Evolutionary conservation across 1,140 invertebrate genomes (phyloP).

Genomic region (Plutomurus gul): DNA sequence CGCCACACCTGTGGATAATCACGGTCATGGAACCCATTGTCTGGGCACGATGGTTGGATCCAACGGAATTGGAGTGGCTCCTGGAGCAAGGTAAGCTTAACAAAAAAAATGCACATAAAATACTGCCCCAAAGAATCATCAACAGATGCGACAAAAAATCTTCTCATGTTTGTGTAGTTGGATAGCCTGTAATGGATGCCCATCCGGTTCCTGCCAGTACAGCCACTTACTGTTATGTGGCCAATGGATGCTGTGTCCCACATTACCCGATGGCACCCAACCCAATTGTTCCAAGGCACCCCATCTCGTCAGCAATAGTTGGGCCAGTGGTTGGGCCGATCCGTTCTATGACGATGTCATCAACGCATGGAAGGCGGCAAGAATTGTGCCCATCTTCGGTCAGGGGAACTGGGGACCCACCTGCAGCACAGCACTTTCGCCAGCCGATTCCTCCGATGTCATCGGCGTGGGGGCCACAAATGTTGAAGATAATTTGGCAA

Average conservation of each 20-base stretch:
- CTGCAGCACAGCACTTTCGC: neutral
- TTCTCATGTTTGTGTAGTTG: neutral
- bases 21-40: too few relatives aligned
- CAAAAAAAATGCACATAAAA: too few relatives aligned
- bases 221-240: neutral
- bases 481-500: neutral
- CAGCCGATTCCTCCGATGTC: neutral
- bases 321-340: neutral
- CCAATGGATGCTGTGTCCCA: conserved; percentile 15
- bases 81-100: too few relatives aligned
- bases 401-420: neutral
- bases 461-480: neutral
- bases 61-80: too few relatives aligned
- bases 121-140: neutral
- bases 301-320: conserved; percentile 8
- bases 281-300: conserved; percentile 32
- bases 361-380: neutral
- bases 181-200: neutral
- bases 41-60: too few relatives aligned
- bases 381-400: neutral
- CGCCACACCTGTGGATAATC: neutral
- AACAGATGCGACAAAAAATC: neutral
- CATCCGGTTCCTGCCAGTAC: neutral
- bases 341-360: neutral
- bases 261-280: neutral